Percentiles rank a stretch among this genome's conserved stretches.
phyloP scores from a whole-genome alignment of 1,140 invertebrate species.

The Cecropterus lyciades region DNA sequence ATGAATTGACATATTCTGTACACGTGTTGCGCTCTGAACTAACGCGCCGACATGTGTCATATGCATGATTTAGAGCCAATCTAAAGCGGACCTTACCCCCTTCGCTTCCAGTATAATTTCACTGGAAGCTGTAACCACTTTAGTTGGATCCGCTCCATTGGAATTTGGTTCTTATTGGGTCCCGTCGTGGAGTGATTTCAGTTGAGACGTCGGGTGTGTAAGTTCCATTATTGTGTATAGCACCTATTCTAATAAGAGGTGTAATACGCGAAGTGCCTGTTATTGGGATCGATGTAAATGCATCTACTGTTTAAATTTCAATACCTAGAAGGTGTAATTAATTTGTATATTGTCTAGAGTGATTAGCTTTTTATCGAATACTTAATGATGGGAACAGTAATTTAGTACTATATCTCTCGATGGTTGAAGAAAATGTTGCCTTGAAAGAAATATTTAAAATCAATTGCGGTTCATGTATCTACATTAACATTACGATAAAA shows the following conservation, averaged over 20 bases:
- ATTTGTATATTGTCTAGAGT: background rate
- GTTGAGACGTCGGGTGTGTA: constrained; percentile 40
- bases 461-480: too few species aligned
- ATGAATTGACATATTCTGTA: constrained; percentile 82
- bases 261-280: constrained; percentile 52
- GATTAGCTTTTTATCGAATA: too few species aligned
- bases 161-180: constrained; percentile 56
- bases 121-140: constrained; percentile 9
- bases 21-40: constrained; percentile 69
- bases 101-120: constrained; percentile 41
- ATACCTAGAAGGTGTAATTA: constrained; percentile 9
- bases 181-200: constrained; percentile 44
- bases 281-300: constrained; percentile 50
- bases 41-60: constrained; percentile 58
- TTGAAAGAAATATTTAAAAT: too few species aligned
- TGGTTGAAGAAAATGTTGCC: too few species aligned
- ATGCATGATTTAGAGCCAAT: constrained; percentile 39
- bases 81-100: constrained; percentile 46
- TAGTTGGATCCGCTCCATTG: constrained; percentile 40
- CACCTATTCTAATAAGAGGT: constrained; percentile 59
- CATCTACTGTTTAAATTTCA: constrained; percentile 42
- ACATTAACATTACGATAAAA: too few species aligned
- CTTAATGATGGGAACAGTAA: too few species aligned
- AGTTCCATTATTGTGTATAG: constrained; percentile 47
- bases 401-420: too few species aligned